Evolutionary conservation across 2,113 vertebrate species (phyloP), one percentile per base, ranked within the genome.

Genomic region (Clupea harengus): DNA sequence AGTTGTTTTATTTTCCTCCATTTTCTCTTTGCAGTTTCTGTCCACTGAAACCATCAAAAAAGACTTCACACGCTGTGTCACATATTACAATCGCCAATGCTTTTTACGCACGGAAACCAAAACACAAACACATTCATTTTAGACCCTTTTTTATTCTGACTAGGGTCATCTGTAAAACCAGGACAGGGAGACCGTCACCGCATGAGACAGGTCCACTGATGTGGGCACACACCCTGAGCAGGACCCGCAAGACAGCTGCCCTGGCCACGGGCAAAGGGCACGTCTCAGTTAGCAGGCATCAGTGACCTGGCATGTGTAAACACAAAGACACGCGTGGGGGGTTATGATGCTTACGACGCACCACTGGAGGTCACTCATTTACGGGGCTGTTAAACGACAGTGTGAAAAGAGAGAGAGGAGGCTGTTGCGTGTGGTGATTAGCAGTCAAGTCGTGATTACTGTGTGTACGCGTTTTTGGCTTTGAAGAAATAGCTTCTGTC

Each of bases 151-250:
- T 78, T 39, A 39, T 13, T 39, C 10, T 15, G 15, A 78, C 28
- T 39, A 32, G 72, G 72, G 72, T 78, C 72, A 39, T 39, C 1
- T 44, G 13, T 78, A 15, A 39, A 78, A 78, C 72, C 72, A 78
- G 72, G 72, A 5, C 72, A 78, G 32, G 13, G 28, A 78, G 32
- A 28, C 7, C 28, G 11, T 78, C 72, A 78, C 28, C 64, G 39
- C 5, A 86, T 80, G 83, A 91, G 75, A 88, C 88, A 88, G 81
- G 82, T 78, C 78, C 80, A 82, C 45, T 0, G 82, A 82, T 60
- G 32, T 44, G 50, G 32, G n/a, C 45, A 52, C 82, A 22, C 82
- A 50, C 47, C 45, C 47, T 28, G n/a, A 44, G 28, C 82, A 18
- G 6, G 3, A 20, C 20, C 18, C 22, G 54, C 54, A 60, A 25